phyloP scores from a whole-genome alignment of 2,888 invertebrate species.

The Drosophila lacicola region DNA sequence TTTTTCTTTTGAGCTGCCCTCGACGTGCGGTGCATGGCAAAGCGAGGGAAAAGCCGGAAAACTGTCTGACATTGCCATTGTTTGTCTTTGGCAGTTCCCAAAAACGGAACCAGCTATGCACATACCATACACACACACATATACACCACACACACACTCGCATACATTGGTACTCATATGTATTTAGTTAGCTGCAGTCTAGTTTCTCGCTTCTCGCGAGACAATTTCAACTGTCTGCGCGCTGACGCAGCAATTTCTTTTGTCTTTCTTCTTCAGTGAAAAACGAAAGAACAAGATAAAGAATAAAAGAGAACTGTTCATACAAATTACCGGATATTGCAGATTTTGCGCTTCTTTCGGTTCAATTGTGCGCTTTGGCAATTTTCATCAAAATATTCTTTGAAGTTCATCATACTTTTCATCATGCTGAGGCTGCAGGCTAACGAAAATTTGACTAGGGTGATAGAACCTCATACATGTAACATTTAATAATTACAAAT shows the following conservation, averaged over 20 bases:
- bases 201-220: constrained; percentile 36
- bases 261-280: constrained; percentile 27
- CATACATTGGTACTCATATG: constrained; percentile 6
- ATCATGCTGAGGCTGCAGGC: too few species aligned
- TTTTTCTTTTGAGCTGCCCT: constrained; percentile 59
- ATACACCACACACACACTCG: background rate
- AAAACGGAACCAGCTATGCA: constrained; percentile 63
- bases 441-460: too few species aligned
- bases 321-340: constrained; percentile 69
- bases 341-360: constrained; percentile 54
- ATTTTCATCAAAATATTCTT: constrained; percentile 34
- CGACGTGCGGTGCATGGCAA: constrained; percentile 68
- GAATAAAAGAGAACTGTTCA: constrained; percentile 22
- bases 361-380: constrained; percentile 31
- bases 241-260: constrained; percentile 52
- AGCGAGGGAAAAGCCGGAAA: constrained; percentile 60
- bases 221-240: constrained; percentile 38
- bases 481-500: too few species aligned
- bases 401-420: constrained; percentile 25
- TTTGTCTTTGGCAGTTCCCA: constrained; percentile 52
- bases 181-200: constrained; percentile 42
- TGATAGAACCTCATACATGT: too few species aligned
- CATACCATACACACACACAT: constrained; percentile 14
- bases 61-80: constrained; percentile 63
- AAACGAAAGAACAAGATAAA: background rate